A percentile compares a stretch with the other conserved stretches of the same genome.
Evolutionary conservation across 2,888 invertebrate species (phyloP).

Genomic region (Microplitis deprimator): DNA sequence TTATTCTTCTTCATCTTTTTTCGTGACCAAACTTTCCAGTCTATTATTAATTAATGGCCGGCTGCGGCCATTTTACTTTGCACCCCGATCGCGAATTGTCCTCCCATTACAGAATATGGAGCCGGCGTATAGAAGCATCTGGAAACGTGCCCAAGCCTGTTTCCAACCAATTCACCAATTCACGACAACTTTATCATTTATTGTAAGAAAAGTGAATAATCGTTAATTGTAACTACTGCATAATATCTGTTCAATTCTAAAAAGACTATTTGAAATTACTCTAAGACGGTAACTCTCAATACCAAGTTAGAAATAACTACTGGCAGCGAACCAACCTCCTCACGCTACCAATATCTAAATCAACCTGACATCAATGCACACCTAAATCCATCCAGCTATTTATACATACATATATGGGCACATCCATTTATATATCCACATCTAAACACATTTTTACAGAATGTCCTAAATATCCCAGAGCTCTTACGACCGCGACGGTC

Average conservation of each 20-base stretch:
- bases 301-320: background rate
- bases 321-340: background rate
- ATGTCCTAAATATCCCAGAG: constrained; percentile 34
- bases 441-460: constrained; percentile 15
- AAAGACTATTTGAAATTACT: background rate
- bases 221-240: constrained; percentile 27
- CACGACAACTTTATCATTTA: constrained; percentile 28
- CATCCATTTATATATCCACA: background rate
- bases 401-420: background rate
- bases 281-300: background rate
- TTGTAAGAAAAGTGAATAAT: constrained; percentile 24
- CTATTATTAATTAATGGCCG: constrained; percentile 69
- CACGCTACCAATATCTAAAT: background rate
- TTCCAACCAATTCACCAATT: constrained; percentile 21
- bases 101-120: too few species aligned
- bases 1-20: constrained; percentile 27
- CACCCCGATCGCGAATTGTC: constrained; percentile 8
- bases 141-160: constrained; percentile 21
- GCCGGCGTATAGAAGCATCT: background rate
- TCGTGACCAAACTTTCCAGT: constrained; percentile 47
- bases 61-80: constrained; percentile 65
- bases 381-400: background rate
- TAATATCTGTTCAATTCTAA: background rate
- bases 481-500: constrained; percentile 42
- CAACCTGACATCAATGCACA: background rate